phyloP scores from a whole-genome alignment of 2,888 invertebrate species.

The Oxycera nigricornis region DNA sequence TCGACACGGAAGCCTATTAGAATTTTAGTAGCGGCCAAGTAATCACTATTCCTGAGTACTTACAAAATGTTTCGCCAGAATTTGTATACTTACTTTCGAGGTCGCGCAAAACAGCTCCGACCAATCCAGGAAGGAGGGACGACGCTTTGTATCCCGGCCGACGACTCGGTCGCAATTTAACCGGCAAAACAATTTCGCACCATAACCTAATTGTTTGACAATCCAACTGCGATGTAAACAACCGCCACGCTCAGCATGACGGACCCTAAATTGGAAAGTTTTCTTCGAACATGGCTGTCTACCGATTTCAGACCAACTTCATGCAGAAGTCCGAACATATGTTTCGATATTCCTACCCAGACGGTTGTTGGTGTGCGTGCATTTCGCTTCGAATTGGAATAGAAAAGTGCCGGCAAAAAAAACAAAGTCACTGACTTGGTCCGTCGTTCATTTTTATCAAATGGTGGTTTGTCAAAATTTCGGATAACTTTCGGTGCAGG shows the following conservation, averaged over 20 bases:
- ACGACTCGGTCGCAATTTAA: neutral
- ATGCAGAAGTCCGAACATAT: too few relatives aligned
- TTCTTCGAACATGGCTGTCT: too few relatives aligned
- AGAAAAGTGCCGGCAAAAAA: neutral
- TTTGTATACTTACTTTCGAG: constrained; percentile 4
- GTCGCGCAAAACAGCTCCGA: constrained; percentile 42
- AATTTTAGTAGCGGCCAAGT: too few relatives aligned
- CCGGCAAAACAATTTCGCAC: neutral
- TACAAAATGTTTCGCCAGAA: neutral
- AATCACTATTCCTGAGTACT: too few relatives aligned
- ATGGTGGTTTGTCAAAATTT: neutral
- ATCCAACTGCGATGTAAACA: constrained; percentile 1
- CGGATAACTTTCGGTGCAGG: neutral
- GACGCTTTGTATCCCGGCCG: constrained; percentile 24
- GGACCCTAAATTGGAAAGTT: too few relatives aligned
- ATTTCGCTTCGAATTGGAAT: neutral
- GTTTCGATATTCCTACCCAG: too few relatives aligned
- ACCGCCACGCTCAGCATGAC: too few relatives aligned
- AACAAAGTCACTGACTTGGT: neutral
- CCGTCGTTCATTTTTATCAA: neutral
- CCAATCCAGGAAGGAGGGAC: constrained; percentile 41
- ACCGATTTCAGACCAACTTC: too few relatives aligned
- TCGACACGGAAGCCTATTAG: too few relatives aligned
- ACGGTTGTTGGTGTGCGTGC: neutral
- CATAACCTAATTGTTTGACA: neutral